phyloP scores from a whole-genome alignment of 2,113 vertebrate species.

The Ceyx cyanopectus region DNA sequence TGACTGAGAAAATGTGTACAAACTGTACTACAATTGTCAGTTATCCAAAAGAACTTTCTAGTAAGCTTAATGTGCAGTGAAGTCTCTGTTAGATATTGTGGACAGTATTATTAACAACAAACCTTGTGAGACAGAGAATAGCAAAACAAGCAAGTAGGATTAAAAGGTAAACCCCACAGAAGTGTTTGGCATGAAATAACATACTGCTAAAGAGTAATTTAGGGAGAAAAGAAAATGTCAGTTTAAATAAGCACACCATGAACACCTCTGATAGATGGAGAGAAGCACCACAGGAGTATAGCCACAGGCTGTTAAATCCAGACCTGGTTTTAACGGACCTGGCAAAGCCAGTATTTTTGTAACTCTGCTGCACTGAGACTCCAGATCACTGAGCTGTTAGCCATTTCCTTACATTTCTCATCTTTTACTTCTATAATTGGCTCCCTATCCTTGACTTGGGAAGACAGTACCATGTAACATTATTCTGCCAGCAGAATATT shows the following conservation, averaged over 20 bases:
- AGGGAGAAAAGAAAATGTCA: not conserved
- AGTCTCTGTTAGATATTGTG: not conserved
- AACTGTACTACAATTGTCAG: not conserved
- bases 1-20: not conserved
- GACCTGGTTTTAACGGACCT: not conserved
- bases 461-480: not conserved
- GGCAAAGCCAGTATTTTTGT: not conserved
- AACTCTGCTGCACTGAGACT: not conserved
- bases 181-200: not conserved
- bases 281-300: not conserved
- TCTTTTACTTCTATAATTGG: slow-evolving; percentile 13
- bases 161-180: not conserved
- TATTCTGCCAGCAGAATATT: slow-evolving; percentile 4
- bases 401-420: not conserved
- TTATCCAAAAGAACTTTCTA: not conserved
- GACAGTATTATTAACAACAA: not conserved
- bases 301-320: not conserved
- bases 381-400: not conserved
- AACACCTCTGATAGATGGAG: not conserved
- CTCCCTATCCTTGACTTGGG: slow-evolving; percentile 3
- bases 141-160: not conserved
- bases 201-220: not conserved
- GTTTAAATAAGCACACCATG: not conserved
- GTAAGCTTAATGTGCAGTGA: not conserved
- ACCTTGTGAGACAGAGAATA: not conserved